Percentiles rank a stretch among this genome's conserved stretches.
Conservation (phyloP, 35 echinoderm and acorn worm genomes). For the Ophiothrix spiculata region DNA sequence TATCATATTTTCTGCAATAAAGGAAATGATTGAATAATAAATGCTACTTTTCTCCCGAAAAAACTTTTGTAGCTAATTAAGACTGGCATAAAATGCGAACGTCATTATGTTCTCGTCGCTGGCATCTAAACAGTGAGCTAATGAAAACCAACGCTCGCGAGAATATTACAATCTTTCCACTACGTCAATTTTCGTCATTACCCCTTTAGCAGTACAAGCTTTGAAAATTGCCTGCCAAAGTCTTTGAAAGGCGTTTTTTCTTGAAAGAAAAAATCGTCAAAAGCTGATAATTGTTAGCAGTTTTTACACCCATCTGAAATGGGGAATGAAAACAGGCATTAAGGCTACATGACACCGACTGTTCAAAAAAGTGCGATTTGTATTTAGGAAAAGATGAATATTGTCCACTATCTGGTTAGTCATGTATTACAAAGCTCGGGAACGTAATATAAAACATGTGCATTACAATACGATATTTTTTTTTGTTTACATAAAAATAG, state of each 20-base stretch:
- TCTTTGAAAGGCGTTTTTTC: no score
- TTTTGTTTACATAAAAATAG: no score
- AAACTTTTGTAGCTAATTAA: background rate
- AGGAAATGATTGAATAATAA: no score
- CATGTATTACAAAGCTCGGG: no score
- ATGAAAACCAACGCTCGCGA: background rate
- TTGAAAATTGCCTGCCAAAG: background rate
- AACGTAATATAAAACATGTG: no score
- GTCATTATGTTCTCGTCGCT: background rate
- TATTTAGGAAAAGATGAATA: no score
- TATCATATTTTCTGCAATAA: no score
- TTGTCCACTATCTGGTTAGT: no score
- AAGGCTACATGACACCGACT: no score
- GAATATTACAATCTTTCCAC: constrained; percentile 1
- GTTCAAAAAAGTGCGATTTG: no score
- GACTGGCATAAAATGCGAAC: background rate
- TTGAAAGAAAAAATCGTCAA: background rate
- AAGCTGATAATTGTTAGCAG: background rate
- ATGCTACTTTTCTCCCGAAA: background rate
- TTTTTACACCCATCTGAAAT: background rate
- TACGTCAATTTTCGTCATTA: constrained; percentile 7
- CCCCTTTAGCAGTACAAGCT: background rate
- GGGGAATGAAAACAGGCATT: background rate
- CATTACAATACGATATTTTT: no score
- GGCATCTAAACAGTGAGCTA: background rate